Percentiles rank a stretch among this genome's conserved stretches.
These are phyloP conservation scores for Apeira syringaria DNA, from an alignment of 2,888 invertebrate species.

Conservation along the genomic window DNA sequence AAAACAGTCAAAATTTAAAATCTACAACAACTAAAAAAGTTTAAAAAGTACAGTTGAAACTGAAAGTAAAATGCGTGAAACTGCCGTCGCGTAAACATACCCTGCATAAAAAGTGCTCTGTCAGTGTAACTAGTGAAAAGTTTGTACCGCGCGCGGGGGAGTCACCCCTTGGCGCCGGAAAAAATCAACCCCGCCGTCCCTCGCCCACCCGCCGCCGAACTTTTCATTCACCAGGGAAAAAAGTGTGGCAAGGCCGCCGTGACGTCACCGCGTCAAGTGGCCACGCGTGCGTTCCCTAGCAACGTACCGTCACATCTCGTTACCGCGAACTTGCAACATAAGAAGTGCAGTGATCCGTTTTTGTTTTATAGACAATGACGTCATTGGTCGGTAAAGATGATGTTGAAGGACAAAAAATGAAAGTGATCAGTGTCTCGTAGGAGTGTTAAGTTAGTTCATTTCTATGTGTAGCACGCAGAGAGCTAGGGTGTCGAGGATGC, in stretches of 20 bases:
- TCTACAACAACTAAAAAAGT: slow-evolving; percentile 45
- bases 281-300: slow-evolving; percentile 80
- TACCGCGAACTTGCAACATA: slow-evolving; percentile 33
- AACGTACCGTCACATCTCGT: slow-evolving; percentile 62
- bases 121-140: slow-evolving; percentile 82
- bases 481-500: slow-evolving; percentile 79
- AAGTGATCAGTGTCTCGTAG: slow-evolving; percentile 66
- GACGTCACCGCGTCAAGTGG: slow-evolving; percentile 81
- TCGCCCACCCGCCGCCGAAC: slow-evolving; percentile 82
- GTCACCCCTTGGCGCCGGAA: slow-evolving; percentile 74
- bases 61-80: slow-evolving; percentile 67
- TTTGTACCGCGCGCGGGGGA: slow-evolving; percentile 76
- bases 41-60: slow-evolving; percentile 50
- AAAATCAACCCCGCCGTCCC: slow-evolving; percentile 79
- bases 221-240: slow-evolving; percentile 86
- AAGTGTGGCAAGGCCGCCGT: slow-evolving; percentile 84
- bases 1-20: slow-evolving; percentile 35
- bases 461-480: slow-evolving; percentile 81
- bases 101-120: slow-evolving; percentile 79
- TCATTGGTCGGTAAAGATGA: slow-evolving; percentile 43
- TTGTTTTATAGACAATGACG: slow-evolving; percentile 40
- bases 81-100: slow-evolving; percentile 72
- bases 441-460: slow-evolving; percentile 48
- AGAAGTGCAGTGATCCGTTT: slow-evolving; percentile 29
- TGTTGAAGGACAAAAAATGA: slow-evolving; percentile 45